These are phyloP conservation scores for Thunnus maccoyii DNA, from an alignment of 2,113 vertebrate species.

Conservation along the genomic window DNA sequence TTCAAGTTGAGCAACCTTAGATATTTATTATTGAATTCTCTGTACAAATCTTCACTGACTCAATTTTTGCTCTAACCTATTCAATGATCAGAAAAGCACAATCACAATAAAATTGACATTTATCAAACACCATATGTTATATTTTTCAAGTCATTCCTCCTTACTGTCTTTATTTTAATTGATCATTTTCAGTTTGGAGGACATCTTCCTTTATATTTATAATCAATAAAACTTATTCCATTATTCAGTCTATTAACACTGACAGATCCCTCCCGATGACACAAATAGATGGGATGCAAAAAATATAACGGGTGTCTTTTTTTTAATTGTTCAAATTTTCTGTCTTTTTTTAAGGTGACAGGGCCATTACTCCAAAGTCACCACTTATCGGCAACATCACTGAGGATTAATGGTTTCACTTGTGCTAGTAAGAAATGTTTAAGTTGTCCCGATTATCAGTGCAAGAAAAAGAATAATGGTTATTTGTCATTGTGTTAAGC, in stretches of 20 bases:
- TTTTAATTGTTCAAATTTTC: constrained; percentile 98
- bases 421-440: constrained; percentile 97
- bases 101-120: background rate
- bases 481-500: constrained; percentile 99
- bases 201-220: constrained; percentile 13
- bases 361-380: constrained; percentile 98
- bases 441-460: constrained; percentile 99
- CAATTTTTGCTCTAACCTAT: background rate
- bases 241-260: constrained; percentile 91
- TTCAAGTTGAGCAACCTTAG: background rate
- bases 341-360: constrained; percentile 91
- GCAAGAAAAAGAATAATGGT: constrained; percentile 98
- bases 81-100: background rate
- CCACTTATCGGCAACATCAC: constrained; percentile 97
- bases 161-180: background rate
- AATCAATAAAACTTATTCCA: constrained; percentile 75
- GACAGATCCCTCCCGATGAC: constrained; percentile 92
- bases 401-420: constrained; percentile 99
- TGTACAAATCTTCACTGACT: background rate
- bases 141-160: background rate
- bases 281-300: constrained; percentile 87
- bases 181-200: background rate
- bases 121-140: background rate
- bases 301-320: constrained; percentile 95
- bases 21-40: background rate